Conservation (phyloP, 2,113 vertebrate species). For the Erythrocercus mccallii region DNA sequence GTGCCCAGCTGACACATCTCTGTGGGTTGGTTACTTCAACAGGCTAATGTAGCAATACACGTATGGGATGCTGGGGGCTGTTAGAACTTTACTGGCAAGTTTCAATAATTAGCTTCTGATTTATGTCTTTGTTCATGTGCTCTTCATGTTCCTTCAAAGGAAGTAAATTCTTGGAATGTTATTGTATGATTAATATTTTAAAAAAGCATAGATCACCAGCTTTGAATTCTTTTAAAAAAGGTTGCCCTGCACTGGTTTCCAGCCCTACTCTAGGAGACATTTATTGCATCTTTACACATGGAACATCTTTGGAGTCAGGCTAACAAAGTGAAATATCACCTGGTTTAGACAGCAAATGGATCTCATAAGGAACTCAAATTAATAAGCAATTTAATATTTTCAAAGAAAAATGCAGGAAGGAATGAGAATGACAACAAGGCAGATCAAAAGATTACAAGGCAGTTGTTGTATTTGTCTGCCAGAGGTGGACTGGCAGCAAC, state of each 20-base stretch:
- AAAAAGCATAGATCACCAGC: not conserved
- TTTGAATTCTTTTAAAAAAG: not conserved
- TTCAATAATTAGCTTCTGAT: not conserved
- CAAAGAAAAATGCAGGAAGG: not conserved
- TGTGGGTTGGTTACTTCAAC: not conserved
- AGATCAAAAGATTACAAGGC: not conserved
- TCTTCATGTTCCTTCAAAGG: not conserved
- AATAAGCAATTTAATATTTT: not conserved
- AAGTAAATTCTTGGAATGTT: not conserved
- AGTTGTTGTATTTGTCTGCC: not conserved
- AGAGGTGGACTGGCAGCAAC: not conserved
- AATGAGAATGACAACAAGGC: not conserved
- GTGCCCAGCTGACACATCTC: not conserved
- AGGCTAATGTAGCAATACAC: not conserved
- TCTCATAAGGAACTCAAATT: constrained; percentile 29
- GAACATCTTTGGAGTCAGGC: not conserved
- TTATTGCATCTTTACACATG: not conserved
- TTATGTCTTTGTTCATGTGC: not conserved
- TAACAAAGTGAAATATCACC: not conserved
- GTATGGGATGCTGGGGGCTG: not conserved
- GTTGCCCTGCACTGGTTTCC: not conserved
- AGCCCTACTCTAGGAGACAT: not conserved
- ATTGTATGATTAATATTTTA: not conserved
- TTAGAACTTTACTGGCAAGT: not conserved
- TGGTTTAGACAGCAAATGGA: not conserved